Percentiles rank a stretch among this genome's conserved stretches.
These are phyloP conservation scores for Proctacanthus coquilletti DNA, from an alignment of 1,140 invertebrate genomes.

Conservation along the genomic window DNA sequence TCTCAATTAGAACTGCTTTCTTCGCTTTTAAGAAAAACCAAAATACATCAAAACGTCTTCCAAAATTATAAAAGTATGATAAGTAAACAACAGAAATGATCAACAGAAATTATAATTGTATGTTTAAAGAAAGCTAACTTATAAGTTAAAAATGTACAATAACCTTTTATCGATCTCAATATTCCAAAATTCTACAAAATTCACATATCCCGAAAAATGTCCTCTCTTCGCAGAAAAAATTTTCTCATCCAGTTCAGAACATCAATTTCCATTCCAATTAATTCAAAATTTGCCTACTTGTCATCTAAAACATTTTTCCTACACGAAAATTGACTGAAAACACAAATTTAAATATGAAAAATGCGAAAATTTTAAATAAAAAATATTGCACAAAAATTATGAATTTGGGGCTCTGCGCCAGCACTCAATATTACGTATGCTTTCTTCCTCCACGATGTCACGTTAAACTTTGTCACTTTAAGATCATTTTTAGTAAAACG, in stretches of 20 bases:
- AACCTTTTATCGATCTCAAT: too few species aligned
- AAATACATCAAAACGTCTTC: not conserved
- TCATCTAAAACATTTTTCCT: not conserved
- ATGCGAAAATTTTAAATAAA: not conserved
- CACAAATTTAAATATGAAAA: not conserved
- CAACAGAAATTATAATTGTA: too few species aligned
- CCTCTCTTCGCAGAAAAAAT: too few species aligned
- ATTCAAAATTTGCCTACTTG: not conserved
- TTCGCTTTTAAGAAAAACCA: not conserved
- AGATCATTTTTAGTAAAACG: not conserved
- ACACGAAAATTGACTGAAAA: not conserved
- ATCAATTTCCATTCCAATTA: not conserved
- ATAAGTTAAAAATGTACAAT: too few species aligned
- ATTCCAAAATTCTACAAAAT: too few species aligned
- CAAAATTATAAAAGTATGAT: not conserved
- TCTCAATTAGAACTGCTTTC: not conserved
- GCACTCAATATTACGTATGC: not conserved
- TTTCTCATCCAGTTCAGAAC: not conserved
- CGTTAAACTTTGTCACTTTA: not conserved
- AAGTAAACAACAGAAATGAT: not conserved
- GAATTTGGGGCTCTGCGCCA: too few species aligned
- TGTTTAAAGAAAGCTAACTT: too few species aligned
- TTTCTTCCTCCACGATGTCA: too few species aligned
- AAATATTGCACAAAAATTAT: too few species aligned
- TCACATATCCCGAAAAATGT: too few species aligned